Evolutionary conservation across 2,113 vertebrate species (phyloP), one percentile per base, ranked within the genome.

Genomic region (Oryzias curvinotus): DNA sequence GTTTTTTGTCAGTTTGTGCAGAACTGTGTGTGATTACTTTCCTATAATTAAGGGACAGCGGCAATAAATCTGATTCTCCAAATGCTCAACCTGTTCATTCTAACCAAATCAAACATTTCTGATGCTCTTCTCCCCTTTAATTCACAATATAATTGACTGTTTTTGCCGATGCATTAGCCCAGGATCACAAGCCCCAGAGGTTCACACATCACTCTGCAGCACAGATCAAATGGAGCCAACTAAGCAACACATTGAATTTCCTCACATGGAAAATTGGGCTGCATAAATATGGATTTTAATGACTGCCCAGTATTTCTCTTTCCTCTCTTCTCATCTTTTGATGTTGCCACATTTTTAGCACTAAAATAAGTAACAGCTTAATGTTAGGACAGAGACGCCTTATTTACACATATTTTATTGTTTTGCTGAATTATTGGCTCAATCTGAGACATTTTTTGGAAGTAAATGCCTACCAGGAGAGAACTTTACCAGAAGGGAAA

Each of bases 211-310:
- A 72, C 80, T 87, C 87, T 78, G 86, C 80, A 65, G 81, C 75
- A 54, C 62, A 89, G 86, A 91, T 92, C 90, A 92, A 91, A 91
- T 90, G 76, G 47, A 91, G 77, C 72, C 86, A 85, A 82, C 81
- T 78, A 87, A 88, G 72, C 77, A 86, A 85, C 82, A 77, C 77
- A 81, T 66, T 78, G 78, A 79, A 87, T 82, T 83, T 63, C 71
- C 77, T 88, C 62, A 73, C 81, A 90, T 87, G 58, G 76, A 83
- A 91, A 92, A 91, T 81, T 88, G 79, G 82, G 65, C 81, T 78
- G 85, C 86, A 91, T 92, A 87, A 91, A 92, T 90, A 89, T 87
- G 85, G 88, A 90, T 91, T 89, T 89, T 89, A 89, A 91, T 90
- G 81, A 79, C 76, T 77, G 83, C 81, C 75, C 86, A 86, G 69